Conservation (phyloP, 2,113 vertebrate genomes). For the Columbina picui region DNA sequence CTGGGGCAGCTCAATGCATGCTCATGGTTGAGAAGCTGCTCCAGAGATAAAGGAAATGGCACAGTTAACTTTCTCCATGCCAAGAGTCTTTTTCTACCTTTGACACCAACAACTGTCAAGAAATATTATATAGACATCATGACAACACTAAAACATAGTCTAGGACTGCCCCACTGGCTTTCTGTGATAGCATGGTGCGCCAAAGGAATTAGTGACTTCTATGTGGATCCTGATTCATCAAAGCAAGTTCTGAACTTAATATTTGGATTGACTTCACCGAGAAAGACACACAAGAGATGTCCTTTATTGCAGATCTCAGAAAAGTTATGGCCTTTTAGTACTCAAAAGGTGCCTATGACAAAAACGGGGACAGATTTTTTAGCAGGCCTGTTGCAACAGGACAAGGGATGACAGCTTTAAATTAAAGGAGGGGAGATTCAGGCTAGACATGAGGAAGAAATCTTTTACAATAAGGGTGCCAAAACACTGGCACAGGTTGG, state of each 20-base stretch:
- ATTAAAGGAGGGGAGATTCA: too few species aligned
- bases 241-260: background rate
- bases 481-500: too few species aligned
- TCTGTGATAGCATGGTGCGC: background rate
- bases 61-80: background rate
- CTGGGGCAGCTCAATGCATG: background rate
- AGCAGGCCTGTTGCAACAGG: too few species aligned
- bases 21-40: background rate
- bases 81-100: background rate
- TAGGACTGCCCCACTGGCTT: background rate
- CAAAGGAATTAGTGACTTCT: background rate
- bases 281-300: background rate
- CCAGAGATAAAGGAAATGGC: background rate
- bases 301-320: background rate
- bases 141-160: background rate
- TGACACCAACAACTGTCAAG: background rate
- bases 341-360: too few species aligned
- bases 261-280: background rate
- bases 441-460: too few species aligned
- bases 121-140: background rate
- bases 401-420: too few species aligned
- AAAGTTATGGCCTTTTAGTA: background rate
- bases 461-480: too few species aligned
- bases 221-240: background rate
- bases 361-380: too few species aligned